Percentiles rank a stretch among this genome's conserved stretches.
Evolutionary conservation across 2,888 invertebrate genomes (phyloP).

Genomic region (Protodeltote pygarga): DNA sequence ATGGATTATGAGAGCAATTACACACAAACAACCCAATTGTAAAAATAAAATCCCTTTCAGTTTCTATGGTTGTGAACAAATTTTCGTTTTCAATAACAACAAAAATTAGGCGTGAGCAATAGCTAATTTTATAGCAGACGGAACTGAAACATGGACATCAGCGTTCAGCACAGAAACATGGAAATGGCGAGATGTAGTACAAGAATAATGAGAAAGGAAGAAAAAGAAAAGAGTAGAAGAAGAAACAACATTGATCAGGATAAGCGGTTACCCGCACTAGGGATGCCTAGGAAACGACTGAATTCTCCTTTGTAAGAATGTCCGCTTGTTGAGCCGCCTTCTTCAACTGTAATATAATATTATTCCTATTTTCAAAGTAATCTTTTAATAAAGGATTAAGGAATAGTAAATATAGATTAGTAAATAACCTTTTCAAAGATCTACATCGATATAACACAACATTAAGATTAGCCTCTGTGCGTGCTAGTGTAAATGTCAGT

Average conservation of each 20-base stretch:
- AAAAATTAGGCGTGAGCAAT: conserved; percentile 11
- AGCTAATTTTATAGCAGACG: conserved; percentile 36
- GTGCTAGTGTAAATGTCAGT: conserved; percentile 63
- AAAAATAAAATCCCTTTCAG: not conserved
- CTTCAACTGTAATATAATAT: conserved; percentile 83
- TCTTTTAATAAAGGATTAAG: conserved; percentile 28
- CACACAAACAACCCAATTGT: not conserved
- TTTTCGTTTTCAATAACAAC: not conserved
- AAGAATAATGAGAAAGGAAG: conserved; percentile 47
- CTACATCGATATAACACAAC: conserved; percentile 53
- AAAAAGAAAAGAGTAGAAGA: conserved; percentile 49
- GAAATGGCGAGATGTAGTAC: conserved; percentile 29
- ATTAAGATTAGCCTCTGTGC: conserved; percentile 68
- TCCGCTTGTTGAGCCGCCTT: conserved; percentile 78
- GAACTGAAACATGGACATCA: conserved; percentile 28
- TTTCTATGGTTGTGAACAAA: not conserved
- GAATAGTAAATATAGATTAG: conserved; percentile 15
- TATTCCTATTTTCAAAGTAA: conserved; percentile 62
- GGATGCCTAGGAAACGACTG: conserved; percentile 90
- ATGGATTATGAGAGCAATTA: conserved; percentile 14
- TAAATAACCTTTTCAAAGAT: conserved; percentile 30
- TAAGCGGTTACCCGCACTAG: conserved; percentile 87
- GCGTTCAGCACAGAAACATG: conserved; percentile 31
- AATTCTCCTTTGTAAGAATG: conserved; percentile 83
- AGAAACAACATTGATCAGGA: conserved; percentile 70